Base-by-base conservation (phyloP, 2,113 vertebrate genomes). In the Herpetotheres cachinnans region DNA sequence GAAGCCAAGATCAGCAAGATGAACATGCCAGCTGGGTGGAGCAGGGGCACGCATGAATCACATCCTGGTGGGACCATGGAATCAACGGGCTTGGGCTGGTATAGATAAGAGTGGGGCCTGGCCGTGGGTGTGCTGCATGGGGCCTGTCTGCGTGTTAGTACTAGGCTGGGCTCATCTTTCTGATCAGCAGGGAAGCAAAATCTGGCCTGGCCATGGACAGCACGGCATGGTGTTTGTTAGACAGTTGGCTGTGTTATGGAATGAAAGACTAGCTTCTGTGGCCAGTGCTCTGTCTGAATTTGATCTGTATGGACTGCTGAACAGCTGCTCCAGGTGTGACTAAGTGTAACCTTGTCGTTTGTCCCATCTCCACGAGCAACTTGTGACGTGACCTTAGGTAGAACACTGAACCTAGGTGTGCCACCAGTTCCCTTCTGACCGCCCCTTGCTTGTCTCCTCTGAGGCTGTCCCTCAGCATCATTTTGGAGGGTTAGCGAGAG, bases 21-120 rank as follows among this genome's bases (percentile, higher is more conserved):
- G 96, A 86, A 58, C 87, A 40, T 89, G 81, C 72, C 92, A 91
- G 84, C 74, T 89, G 94, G 95, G 94, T 96, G 96, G 96, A 96
- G 96, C 86, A 82, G 83, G 93, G 94, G 77, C 91, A 93, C 1
- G 0, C 93, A 96, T 97, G 96, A 97, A 93, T 97, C 96, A 97
- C 93, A 96, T 96, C 96, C 96, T 96, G 90, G 78, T 96, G 86
- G 94, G 80, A 81, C 93, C 77, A 38, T 3, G 49, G 86, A 95
- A 95, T 95, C 94, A 80, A 38, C 4, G 5, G 73, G 70, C 54
- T 96, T 80, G 73, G 73, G 52, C 91, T 91, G 93, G 40, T 82
- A 11, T 1, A 93, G 97, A 97, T 97, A 94, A 97, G 81, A 89
- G 86, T 2, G 6, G 73, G 86, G 92, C 94, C 70, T 92, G 83